Percentiles rank a stretch among this genome's conserved stretches.
phyloP scores from a whole-genome alignment of 1,140 invertebrate genomes.

The Zaprionus taronus region DNA sequence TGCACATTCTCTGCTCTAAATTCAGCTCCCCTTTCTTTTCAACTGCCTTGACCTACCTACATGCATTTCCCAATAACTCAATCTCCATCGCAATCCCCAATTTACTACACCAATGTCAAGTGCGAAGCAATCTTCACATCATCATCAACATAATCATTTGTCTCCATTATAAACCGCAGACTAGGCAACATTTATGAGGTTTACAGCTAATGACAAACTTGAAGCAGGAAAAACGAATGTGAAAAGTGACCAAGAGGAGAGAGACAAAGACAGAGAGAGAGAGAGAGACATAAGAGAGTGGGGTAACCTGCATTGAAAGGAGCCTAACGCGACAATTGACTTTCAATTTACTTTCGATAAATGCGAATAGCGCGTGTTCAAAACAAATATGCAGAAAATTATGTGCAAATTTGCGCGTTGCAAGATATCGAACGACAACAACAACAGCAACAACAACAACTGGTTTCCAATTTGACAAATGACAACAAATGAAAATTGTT shows the following conservation, averaged over 20 bases:
- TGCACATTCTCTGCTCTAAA: neutral
- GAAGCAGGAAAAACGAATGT: constrained; percentile 8
- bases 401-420: constrained; percentile 30
- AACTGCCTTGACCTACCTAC: constrained; percentile 24
- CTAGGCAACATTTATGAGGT: neutral
- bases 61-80: neutral
- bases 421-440: constrained; percentile 27
- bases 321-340: constrained; percentile 33
- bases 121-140: constrained; percentile 12
- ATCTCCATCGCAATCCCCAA: neutral
- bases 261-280: neutral
- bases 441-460: neutral
- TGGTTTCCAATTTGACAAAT: constrained; percentile 55
- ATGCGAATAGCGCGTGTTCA: constrained; percentile 32
- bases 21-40: neutral
- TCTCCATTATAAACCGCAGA: neutral
- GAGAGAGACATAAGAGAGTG: neutral
- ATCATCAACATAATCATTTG: constrained; percentile 22
- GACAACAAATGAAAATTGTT: constrained; percentile 50
- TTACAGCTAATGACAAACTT: neutral
- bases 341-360: constrained; percentile 24
- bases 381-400: constrained; percentile 41
- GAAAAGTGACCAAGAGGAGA: constrained; percentile 27
- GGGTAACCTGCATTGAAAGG: neutral
- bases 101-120: constrained; percentile 31